These are phyloP conservation scores for Machimus atricapillus DNA, from an alignment of 2,888 invertebrate species.

Conservation along the genomic window DNA sequence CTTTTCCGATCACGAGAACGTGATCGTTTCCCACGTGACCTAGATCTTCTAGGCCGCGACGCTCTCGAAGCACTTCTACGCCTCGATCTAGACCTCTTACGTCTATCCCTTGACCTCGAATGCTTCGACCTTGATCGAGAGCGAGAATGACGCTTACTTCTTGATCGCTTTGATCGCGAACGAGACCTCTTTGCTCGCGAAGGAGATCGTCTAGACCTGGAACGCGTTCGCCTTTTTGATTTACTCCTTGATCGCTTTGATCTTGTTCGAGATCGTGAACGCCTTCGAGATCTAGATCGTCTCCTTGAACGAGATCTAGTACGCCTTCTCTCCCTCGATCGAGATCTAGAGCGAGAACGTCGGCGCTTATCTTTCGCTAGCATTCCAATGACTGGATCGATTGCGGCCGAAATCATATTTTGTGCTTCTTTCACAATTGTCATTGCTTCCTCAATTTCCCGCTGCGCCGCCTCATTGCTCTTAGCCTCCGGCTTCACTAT, in stretches of 20 bases:
- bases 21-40: conserved; percentile 58
- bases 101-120: conserved; percentile 52
- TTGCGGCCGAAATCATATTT: conserved; percentile 91
- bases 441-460: conserved; percentile 97
- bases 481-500: conserved; percentile 93
- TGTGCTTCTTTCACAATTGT: conserved; percentile 95
- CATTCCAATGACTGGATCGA: conserved; percentile 89
- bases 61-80: conserved; percentile 56
- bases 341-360: conserved; percentile 63
- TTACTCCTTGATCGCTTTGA: conserved; percentile 44
- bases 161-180: conserved; percentile 62
- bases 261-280: conserved; percentile 63
- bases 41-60: conserved; percentile 54
- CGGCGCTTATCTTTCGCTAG: conserved; percentile 82
- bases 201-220: conserved; percentile 61
- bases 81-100: conserved; percentile 54
- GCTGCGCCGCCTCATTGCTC: conserved; percentile 93
- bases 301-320: conserved; percentile 69
- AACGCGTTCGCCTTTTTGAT: conserved; percentile 64
- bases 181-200: conserved; percentile 57
- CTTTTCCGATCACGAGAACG: conserved; percentile 69
- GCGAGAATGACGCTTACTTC: conserved; percentile 61
- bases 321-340: conserved; percentile 59
- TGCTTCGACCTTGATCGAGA: conserved; percentile 58
- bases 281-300: conserved; percentile 68